Evolutionary conservation across 2,113 vertebrate species (phyloP), one percentile per base, ranked within the genome.

Genomic region (Triplophysa dalaica): DNA sequence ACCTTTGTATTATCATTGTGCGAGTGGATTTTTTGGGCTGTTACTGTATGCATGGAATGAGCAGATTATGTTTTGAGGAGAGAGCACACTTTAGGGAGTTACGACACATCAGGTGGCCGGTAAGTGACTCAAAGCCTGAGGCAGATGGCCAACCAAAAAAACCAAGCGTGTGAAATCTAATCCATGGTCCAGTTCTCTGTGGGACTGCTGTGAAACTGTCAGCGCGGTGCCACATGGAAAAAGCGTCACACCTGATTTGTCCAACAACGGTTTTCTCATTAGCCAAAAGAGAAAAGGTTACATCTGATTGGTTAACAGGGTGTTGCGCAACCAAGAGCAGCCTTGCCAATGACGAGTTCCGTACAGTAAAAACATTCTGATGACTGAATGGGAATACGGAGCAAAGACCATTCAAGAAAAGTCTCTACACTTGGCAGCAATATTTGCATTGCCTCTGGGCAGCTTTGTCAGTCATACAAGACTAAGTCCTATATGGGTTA

Each of bases 101-200:
- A 73, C 29, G 29, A 67, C 50, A 79, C 83, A 82, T 84, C 69
- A 84, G 80, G 60, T 75, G 72, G 80, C 65, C 43, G 68, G 66
- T 69, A 79, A 74, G 60, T 72, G 72, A 82, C 52, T 67, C 64
- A 70, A 70, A 81, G 79, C 80, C 79, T 75, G 43, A 78, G 78
- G 77, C 80, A 85, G 83, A 85, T 85, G 83, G 80, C 66, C 62
- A 76, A 77, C 62, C 26, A 13, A 43, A 67, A 73, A 43, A 81
- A 68, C 38, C 58, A 54, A 61, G 21, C 56, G 70, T 72, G 80
- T 82, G 77, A 69, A 26, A 82, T 72, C 80, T 61, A 76, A 72
- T 77, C 64, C 67, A 19, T 72, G 80, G 62, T 82, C 77, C 83
- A 82, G 72, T 58, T 82, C 66, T 52, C 63, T n/a, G 41, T 52